Evolutionary conservation across 2,888 invertebrate genomes (phyloP).

Genomic region (Ophion obscuratus): DNA sequence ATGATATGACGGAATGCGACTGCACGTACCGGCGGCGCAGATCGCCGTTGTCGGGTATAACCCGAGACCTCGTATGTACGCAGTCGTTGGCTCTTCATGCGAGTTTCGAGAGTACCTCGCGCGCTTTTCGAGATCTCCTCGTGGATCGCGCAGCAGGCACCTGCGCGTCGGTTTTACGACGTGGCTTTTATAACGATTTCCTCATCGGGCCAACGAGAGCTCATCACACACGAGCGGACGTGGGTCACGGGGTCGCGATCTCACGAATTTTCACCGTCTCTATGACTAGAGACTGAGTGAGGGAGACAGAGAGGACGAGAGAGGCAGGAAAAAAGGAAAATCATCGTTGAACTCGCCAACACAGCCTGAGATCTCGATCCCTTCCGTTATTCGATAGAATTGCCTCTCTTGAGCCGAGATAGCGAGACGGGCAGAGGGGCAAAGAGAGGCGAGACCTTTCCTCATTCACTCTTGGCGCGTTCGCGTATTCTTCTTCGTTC

Average conservation of each 20-base stretch:
- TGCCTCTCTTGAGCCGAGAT: slow-evolving; percentile 45
- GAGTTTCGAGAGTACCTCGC: slow-evolving; percentile 27
- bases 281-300: slow-evolving; percentile 31
- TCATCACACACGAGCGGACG: slow-evolving; percentile 42
- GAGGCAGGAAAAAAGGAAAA: slow-evolving; percentile 21
- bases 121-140: slow-evolving; percentile 43
- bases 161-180: slow-evolving; percentile 67
- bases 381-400: slow-evolving; percentile 63
- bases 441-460: no score
- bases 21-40: no score
- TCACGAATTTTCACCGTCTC: slow-evolving; percentile 64
- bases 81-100: neutral
- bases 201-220: slow-evolving; percentile 62
- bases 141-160: slow-evolving; percentile 37
- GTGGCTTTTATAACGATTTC: slow-evolving; percentile 64
- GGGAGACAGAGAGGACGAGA: slow-evolving; percentile 18
- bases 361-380: slow-evolving; percentile 60
- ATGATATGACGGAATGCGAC: slow-evolving; percentile 21
- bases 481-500: slow-evolving; percentile 13
- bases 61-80: no score
- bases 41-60: no score
- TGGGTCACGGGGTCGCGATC: slow-evolving; percentile 58
- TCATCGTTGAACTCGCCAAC: slow-evolving; percentile 14
- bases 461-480: slow-evolving; percentile 31
- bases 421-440: no score